Conservation (phyloP, 64 coral and sea anemone genomes). For the Catalaphyllia jardinei region DNA sequence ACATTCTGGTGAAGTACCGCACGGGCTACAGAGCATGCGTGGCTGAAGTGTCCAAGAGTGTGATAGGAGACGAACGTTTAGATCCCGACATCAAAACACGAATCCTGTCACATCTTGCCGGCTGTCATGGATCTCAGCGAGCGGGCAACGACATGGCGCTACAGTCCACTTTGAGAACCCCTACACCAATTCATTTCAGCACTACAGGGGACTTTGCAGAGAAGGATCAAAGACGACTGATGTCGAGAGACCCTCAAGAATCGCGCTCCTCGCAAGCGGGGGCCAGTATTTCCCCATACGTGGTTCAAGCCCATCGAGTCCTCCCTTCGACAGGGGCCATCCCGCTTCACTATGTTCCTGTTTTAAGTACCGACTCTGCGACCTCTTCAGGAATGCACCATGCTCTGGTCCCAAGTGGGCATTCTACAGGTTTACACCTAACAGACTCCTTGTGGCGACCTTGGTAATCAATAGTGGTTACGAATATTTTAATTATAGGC, state of each 20-base stretch:
- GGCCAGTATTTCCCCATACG: slow-evolving; percentile 2
- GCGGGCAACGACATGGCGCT: not conserved
- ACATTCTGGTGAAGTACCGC: slow-evolving; percentile 52
- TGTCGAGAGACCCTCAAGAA: not conserved
- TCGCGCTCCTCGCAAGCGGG: not conserved
- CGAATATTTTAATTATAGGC: not conserved
- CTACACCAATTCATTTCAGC: not conserved
- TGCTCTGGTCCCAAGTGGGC: not conserved
- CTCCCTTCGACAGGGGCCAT: slow-evolving; percentile 7
- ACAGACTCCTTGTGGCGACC: slow-evolving; percentile 80
- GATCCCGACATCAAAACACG: slow-evolving; percentile 56
- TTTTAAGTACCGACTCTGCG: slow-evolving; percentile 18
- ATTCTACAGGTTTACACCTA: slow-evolving; percentile 17
- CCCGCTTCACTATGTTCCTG: slow-evolving; percentile 23
- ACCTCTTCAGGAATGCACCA: not conserved
- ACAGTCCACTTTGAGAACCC: slow-evolving; percentile 5
- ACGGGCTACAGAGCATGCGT: slow-evolving; percentile 71
- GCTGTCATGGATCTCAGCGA: slow-evolving; percentile 21
- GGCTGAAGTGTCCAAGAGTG: slow-evolving; percentile 54
- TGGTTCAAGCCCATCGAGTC: not conserved
- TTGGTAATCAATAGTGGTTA: slow-evolving; percentile 19
- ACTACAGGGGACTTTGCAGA: not conserved
- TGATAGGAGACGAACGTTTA: slow-evolving; percentile 44
- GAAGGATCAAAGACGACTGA: slow-evolving; percentile 10
- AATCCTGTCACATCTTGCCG: slow-evolving; percentile 64